Evolutionary conservation across 2,888 invertebrate genomes (phyloP).

Genomic region (Bellardia bayeri): DNA sequence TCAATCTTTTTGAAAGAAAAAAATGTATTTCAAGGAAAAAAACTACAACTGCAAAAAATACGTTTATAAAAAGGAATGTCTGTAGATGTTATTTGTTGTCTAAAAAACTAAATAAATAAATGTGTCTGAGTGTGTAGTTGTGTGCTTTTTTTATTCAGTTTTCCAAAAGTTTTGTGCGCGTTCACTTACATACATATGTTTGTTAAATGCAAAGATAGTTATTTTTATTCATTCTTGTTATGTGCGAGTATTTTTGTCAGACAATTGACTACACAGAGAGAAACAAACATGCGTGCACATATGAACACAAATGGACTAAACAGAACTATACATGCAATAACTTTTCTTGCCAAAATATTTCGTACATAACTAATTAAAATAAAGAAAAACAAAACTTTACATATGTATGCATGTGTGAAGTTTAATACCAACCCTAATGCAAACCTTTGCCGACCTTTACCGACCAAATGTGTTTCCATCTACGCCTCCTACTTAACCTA

Average conservation of each 20-base stretch:
- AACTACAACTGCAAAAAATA: constrained; percentile 22
- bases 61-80: constrained; percentile 41
- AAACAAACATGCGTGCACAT: not conserved
- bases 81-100: constrained; percentile 57
- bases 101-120: constrained; percentile 48
- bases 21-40: constrained; percentile 40
- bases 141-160: constrained; percentile 18
- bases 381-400: too few relatives aligned
- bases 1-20: constrained; percentile 45
- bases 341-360: too few relatives aligned
- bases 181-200: constrained; percentile 42
- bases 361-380: too few relatives aligned
- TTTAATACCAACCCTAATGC: too few relatives aligned
- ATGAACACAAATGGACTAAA: not conserved
- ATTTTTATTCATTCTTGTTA: not conserved
- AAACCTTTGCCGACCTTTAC: too few relatives aligned
- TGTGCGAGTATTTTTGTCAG: constrained; percentile 46
- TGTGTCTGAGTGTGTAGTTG: not conserved
- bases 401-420: too few relatives aligned
- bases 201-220: constrained; percentile 39
- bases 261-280: constrained; percentile 58
- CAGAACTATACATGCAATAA: too few relatives aligned
- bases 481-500: not conserved
- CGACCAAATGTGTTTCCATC: not conserved
- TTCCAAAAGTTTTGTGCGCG: constrained; percentile 50